phyloP scores from a whole-genome alignment of 1,140 invertebrate genomes.

The Wasmannia auropunctata region DNA sequence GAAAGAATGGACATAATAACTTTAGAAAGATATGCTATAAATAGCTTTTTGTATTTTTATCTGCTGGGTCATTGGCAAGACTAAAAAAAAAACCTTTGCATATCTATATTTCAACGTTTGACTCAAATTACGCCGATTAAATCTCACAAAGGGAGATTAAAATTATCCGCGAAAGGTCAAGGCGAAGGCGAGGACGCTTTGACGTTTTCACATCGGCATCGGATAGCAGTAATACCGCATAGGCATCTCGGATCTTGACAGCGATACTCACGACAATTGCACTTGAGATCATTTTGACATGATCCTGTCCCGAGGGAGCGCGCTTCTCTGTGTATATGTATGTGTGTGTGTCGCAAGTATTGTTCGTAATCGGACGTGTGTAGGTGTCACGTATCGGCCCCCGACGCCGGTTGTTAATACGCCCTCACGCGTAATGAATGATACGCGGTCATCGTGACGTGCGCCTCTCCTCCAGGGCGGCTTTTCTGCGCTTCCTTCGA shows the following conservation, averaged over 20 bases:
- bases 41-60: background rate
- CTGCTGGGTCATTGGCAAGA: no score
- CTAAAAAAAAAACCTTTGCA: background rate
- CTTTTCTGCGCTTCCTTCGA: conserved; percentile 4
- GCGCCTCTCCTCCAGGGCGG: background rate
- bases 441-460: conserved; percentile 5
- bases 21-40: background rate
- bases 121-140: background rate
- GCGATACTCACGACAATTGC: background rate
- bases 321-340: no score
- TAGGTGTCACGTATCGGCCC: background rate
- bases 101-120: background rate
- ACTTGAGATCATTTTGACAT: conserved; percentile 23
- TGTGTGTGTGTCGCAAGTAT: background rate
- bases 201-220: background rate
- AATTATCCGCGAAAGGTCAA: background rate
- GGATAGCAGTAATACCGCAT: background rate
- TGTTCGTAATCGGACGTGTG: background rate
- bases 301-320: conserved; percentile 36
- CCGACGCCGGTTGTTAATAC: conserved; percentile 5
- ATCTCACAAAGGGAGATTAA: background rate
- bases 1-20: background rate
- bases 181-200: background rate
- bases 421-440: conserved; percentile 15
- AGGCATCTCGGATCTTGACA: background rate